These are phyloP conservation scores for Mus minutoides DNA, from an alignment of 2,797 vertebrate genomes.

Conservation along the genomic window DNA sequence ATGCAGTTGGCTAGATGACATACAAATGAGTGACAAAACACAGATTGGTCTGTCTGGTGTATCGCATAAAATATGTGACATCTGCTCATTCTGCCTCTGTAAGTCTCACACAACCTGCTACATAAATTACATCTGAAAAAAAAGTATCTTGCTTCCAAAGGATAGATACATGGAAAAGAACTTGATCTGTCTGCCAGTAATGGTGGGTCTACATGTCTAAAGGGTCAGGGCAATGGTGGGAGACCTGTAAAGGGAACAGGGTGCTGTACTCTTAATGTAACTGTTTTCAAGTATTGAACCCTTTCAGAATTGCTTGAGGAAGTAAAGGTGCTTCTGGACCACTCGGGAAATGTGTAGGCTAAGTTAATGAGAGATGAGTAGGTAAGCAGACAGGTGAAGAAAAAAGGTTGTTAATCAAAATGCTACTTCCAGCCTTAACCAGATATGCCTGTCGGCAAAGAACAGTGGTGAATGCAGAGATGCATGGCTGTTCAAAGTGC, in stretches of 20 bases:
- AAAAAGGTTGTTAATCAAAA: not conserved
- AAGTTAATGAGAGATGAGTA: not conserved
- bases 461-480: not conserved
- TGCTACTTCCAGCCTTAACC: not conserved
- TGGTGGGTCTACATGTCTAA: not conserved
- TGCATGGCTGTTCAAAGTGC: not conserved
- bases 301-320: not conserved
- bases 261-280: not conserved
- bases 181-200: not conserved
- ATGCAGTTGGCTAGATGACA: not conserved
- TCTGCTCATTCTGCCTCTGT: not conserved
- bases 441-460: not conserved
- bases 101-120: not conserved
- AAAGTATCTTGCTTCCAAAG: not conserved
- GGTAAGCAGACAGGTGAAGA: not conserved
- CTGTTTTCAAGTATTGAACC: not conserved
- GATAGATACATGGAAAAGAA: not conserved
- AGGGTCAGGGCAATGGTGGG: not conserved
- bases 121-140: not conserved
- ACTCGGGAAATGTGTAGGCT: not conserved
- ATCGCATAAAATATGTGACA: too few relatives aligned
- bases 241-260: not conserved
- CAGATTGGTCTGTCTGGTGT: not conserved
- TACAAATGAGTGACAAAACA: not conserved
- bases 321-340: not conserved